Conservation (phyloP, 2,797 vertebrate species). For the Microctenopoma stevenorrisi region DNA sequence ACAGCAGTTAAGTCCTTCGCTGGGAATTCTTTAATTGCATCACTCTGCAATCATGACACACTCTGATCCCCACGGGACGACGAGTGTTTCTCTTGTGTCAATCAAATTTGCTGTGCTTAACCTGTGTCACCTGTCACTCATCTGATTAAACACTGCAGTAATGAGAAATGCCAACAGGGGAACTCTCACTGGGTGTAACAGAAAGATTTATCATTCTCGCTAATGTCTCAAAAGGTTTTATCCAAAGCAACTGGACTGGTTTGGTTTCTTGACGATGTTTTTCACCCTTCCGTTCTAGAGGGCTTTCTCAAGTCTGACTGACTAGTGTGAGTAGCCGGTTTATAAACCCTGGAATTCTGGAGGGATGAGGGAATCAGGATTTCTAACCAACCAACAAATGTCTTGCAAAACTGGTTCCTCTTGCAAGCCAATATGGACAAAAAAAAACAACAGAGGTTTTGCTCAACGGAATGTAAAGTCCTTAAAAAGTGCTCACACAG, state of each 20-base stretch:
- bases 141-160: conserved; percentile 60
- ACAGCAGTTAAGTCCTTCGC: conserved; percentile 44
- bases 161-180: conserved; percentile 43
- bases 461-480: neutral
- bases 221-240: neutral
- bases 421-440: neutral
- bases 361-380: no score
- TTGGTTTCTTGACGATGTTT: no score
- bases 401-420: no score
- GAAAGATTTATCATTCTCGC: conserved; percentile 14
- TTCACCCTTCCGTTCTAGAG: no score
- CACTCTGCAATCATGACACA: conserved; percentile 59
- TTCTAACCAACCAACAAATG: no score
- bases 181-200: conserved; percentile 23
- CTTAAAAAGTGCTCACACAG: neutral
- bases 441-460: neutral
- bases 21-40: conserved; percentile 76
- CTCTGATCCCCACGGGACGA: conserved; percentile 48
- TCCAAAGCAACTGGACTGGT: no score
- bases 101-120: conserved; percentile 69
- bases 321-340: no score
- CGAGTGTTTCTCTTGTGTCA: conserved; percentile 59
- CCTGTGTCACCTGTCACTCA: conserved; percentile 72
- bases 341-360: no score
- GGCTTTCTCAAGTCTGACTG: no score